These are phyloP conservation scores for Muscicapa striata DNA, from an alignment of 2,797 vertebrate genomes.

Conservation along the genomic window DNA sequence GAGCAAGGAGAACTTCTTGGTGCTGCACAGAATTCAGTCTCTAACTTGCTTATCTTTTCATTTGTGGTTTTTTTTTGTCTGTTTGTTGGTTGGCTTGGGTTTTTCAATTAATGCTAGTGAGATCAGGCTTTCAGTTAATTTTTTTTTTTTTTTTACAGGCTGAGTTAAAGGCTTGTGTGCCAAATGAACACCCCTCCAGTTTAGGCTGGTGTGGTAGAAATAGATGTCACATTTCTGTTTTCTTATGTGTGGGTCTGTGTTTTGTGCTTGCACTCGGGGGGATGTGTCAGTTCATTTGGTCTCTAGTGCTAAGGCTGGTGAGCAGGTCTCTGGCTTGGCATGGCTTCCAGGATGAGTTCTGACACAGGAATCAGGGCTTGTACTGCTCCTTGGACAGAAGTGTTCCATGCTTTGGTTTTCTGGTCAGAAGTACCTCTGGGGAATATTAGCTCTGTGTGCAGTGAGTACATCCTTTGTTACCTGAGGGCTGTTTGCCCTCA, in stretches of 20 bases:
- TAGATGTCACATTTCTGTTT: background rate
- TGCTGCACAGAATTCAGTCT: background rate
- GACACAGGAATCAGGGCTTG: background rate
- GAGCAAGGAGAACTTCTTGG: background rate
- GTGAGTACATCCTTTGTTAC: background rate
- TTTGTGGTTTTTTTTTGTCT: background rate
- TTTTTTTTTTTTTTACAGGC: background rate
- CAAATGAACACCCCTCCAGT: background rate
- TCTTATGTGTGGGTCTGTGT: fast-evolving
- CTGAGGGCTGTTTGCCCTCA: fast-evolving
- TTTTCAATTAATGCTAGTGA: background rate
- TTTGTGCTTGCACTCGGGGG: background rate
- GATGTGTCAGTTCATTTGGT: fast-evolving
- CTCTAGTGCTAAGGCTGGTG: background rate
- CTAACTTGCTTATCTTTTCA: background rate
- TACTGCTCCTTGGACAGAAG: background rate
- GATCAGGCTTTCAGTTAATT: background rate
- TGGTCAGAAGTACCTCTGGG: background rate
- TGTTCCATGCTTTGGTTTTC: background rate
- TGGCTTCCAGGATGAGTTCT: background rate
- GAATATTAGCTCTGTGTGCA: background rate
- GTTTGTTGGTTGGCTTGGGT: background rate
- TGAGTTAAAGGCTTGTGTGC: background rate
- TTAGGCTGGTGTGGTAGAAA: background rate
- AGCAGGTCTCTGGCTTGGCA: background rate